Base-by-base conservation (phyloP, 2,888 invertebrate genomes). In the Nomada hirtipes region DNA sequence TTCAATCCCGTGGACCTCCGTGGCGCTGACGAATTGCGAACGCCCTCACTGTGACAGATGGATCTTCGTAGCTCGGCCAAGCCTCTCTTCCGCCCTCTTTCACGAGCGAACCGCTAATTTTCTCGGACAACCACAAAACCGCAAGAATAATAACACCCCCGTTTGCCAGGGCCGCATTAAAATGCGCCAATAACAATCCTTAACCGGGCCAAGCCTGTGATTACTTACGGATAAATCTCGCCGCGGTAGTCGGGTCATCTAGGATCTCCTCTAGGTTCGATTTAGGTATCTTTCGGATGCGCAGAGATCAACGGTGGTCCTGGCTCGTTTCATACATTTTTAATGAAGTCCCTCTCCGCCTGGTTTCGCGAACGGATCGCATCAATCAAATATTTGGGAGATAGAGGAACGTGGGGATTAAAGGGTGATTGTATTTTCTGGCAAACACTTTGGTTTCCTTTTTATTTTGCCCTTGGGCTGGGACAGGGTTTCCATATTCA, bases 61-160 rank as follows among this genome's bases (percentile, higher is more conserved):
- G 90, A 90, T 88, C 86, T 87, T 77, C 78, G 84, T 79, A 74
- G 85, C 36, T 26, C 18, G 42, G 23, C 50, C n/a, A 26, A 26
- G 36, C 20, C 29, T 73, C 76, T 55, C 76, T 83, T 86, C 85
- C 86, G 87, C 85, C 87, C 84, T 70, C 15, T 69, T 63, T 81
- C 82, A 77, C 76, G 71, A 76, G 75, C 78, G 76, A 88, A 88
- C 88, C 91, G 89, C 90, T 90, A 91, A 92, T 92, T 92, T 92
- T 89, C 91, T 89, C 88, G 91, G 90, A 92, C 91, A 89, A 91
- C 91, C 92, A 84, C 90, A 91, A 91, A 91, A 91, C 91, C 92
- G 86, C 91, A 90, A 87, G 85, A 90, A 91, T 92, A 92, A 92
- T 92, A 92, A 91, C 90, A 89, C 86, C 88, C 88, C 89, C 85